Conservation (phyloP, 1,140 invertebrate species). For the Zaprionus taronus region DNA sequence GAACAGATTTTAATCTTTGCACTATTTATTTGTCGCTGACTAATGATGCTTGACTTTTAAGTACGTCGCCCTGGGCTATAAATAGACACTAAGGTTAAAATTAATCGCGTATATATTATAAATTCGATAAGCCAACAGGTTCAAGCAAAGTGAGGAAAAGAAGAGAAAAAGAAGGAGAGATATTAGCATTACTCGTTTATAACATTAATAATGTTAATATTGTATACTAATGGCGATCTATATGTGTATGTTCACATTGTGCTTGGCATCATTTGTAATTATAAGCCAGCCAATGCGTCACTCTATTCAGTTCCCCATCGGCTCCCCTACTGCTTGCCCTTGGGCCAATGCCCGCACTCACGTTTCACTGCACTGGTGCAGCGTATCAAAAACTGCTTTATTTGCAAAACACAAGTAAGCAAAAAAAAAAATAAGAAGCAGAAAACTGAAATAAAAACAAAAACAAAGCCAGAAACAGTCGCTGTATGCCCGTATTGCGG, state of each 20-base stretch:
- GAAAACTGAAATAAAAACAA: background rate
- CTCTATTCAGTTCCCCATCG: background rate
- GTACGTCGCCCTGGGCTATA: background rate
- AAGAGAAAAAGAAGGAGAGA: background rate
- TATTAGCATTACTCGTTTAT: background rate
- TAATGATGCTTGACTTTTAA: background rate
- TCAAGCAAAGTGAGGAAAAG: background rate
- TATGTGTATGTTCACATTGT: background rate
- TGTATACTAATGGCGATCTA: background rate
- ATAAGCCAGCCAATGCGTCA: conserved; percentile 3
- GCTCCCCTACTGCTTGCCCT: conserved; percentile 7
- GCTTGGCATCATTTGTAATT: background rate
- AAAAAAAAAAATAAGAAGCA: background rate
- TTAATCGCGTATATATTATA: background rate
- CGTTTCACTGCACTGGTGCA: conserved; percentile 68
- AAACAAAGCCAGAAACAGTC: conserved; percentile 1
- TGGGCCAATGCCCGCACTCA: conserved; percentile 48
- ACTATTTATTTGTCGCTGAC: background rate
- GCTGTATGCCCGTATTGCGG: no score
- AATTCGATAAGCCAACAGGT: background rate
- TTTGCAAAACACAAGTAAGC: conserved; percentile 39
- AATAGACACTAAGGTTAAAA: background rate
- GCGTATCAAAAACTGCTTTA: conserved; percentile 48
- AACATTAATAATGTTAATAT: background rate
- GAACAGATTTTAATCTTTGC: background rate